These are phyloP conservation scores for Ephestia elutella DNA, from an alignment of 1,140 invertebrate genomes.

Conservation along the genomic window DNA sequence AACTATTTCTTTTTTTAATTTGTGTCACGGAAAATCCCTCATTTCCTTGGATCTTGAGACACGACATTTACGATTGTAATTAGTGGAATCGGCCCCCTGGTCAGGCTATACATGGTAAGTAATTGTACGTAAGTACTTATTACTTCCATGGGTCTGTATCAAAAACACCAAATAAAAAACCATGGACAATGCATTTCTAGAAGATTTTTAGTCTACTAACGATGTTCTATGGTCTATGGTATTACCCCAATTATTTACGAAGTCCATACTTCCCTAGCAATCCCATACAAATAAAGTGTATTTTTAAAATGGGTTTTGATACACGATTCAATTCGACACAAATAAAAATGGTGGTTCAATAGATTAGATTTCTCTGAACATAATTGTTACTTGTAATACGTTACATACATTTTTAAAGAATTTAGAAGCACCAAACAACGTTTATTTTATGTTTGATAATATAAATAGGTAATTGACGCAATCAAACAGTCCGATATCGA, in stretches of 20 bases:
- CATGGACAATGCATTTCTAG: background rate
- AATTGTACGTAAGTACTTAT: no score
- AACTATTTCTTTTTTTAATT: no score
- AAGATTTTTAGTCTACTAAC: background rate
- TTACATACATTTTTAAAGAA: slow-evolving; percentile 27
- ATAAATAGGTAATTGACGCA: slow-evolving; percentile 39
- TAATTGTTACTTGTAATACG: slow-evolving; percentile 46
- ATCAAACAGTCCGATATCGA: slow-evolving; percentile 53
- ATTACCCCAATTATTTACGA: slow-evolving; percentile 28
- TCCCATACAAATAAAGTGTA: slow-evolving; percentile 15
- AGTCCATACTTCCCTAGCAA: slow-evolving; percentile 7
- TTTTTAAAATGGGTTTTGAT: slow-evolving; percentile 36
- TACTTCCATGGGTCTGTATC: no score
- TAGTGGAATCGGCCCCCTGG: no score
- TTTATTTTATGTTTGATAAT: slow-evolving; percentile 32
- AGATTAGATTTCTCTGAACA: slow-evolving; percentile 45
- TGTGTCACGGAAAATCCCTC: no score
- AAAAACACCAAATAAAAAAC: background rate
- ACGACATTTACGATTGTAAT: no score
- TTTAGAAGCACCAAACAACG: slow-evolving; percentile 31
- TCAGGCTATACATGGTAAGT: no score
- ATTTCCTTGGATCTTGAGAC: no score
- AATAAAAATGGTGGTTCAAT: slow-evolving; percentile 73
- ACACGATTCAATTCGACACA: slow-evolving; percentile 68
- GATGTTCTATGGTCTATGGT: slow-evolving; percentile 20